A percentile compares a stretch with the other conserved stretches of the same genome.
Conservation (phyloP, 2,888 invertebrate species). For the Parnassius glacialis region DNA sequence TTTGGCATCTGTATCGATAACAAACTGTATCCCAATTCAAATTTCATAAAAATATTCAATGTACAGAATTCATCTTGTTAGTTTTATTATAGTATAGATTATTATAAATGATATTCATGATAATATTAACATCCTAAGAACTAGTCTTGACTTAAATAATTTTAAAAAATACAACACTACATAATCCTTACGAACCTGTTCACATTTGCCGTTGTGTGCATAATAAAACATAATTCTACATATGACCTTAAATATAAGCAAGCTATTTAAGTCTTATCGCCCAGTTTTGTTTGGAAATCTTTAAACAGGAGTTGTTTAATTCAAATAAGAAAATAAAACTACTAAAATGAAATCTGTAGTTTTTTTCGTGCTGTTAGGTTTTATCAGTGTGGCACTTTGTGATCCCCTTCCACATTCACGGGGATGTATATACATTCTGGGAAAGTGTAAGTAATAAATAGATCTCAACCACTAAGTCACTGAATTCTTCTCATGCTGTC, state of each 20-base stretch:
- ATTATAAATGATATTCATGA: too few relatives aligned
- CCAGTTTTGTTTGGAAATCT: neutral
- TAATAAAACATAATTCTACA: neutral
- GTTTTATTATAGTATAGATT: too few relatives aligned
- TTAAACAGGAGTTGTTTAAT: neutral
- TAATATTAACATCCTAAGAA: too few relatives aligned
- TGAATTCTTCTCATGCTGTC: too few relatives aligned
- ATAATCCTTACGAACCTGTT: too few relatives aligned
- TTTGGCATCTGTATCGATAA: too few relatives aligned
- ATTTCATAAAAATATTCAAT: too few relatives aligned
- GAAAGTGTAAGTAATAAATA: slow-evolving; percentile 47
- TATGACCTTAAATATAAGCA: slow-evolving; percentile 17
- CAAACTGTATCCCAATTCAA: too few relatives aligned
- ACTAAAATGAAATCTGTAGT: slow-evolving; percentile 39
- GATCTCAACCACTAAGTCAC: too few relatives aligned
- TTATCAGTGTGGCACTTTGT: slow-evolving; percentile 36
- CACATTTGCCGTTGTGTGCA: neutral
- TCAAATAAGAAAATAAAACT: neutral
- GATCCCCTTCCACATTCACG: slow-evolving; percentile 34
- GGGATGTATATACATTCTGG: slow-evolving; percentile 48
- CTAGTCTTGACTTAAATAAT: too few relatives aligned
- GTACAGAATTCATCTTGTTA: too few relatives aligned
- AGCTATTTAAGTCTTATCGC: neutral
- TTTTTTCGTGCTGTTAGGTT: slow-evolving; percentile 30
- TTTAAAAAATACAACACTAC: too few relatives aligned